Evolutionary conservation across 1,140 invertebrate species (phyloP), one percentile per base, ranked within the genome.

Genomic region (Pectinophora gossypiella): DNA sequence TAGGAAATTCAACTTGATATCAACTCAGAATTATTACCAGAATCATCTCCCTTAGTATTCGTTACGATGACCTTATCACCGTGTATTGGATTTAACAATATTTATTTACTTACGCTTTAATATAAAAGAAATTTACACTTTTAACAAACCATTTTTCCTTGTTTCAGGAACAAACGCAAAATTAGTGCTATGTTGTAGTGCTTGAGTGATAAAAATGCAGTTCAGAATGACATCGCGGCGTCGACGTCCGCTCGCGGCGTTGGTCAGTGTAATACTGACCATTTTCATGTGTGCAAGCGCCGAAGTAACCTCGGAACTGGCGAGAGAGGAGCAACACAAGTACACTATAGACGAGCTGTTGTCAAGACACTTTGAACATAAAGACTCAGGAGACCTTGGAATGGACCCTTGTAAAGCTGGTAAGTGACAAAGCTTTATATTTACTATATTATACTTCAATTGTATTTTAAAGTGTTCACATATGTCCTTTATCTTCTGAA

Each of bases 321-420:
- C 63, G 54, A 78, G 70, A 44, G 67, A 75, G 13, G 76, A 85
- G 48, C 70, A 70, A 0, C 75, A 84, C 49, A 92, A 90, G 71
- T 95, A 90, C 67, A 92, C 91, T 47, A 89, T 93, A 62, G 92
- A 95, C 19, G 90, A 95, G 67, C 74, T 96, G 45, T 73, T 94
- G 56, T 88, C 79, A 43, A 88, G 78, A 20, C 87, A 89, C 54
- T 94, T 94, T 71, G 89, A 92, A 10, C 87, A 89, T 46, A 91
- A 91, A 68, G 90, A 92, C 23, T 94, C 93, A 21, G 90, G 90
- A 61, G 95, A 96, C 83, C 75, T 94, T 45, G 94, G 95, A 78
- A 85, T 95, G 88, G 95, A 96, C 89, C 92, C 95, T 54, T 96
- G 95, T 82, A 95, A 95, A 90, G 93, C 94, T 71, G 93, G 94